Base-by-base conservation (phyloP, 2,888 invertebrate genomes). In the Drosophila suboccidentalis region DNA sequence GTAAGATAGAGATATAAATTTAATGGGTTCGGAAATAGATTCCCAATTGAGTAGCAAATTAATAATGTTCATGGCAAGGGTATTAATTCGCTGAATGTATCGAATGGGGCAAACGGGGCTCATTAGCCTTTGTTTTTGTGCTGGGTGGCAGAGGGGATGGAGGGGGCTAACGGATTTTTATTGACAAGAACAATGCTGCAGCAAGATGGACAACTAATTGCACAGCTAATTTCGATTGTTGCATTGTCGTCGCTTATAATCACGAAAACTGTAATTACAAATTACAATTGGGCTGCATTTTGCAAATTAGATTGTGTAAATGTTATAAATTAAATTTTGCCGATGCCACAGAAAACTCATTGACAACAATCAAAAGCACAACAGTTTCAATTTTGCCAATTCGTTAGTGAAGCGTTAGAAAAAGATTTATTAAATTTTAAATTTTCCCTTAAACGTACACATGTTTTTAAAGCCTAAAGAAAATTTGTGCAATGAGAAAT, bases 221-320 rank as follows among this genome's bases (percentile, higher is more conserved):
- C 86, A 68, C 71, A 73, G 82, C 88, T 86, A 86, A 86, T 86
- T 86, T 86, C 86, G 83, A 86, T 86, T 86, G 88, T 87, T 79
- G 69, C 75, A 75, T 82, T 76, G 75, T 75, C 73, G 72, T 70
- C 82, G 74, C 47, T 69, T 74, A 77, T 75, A 84, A 87, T 87
- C 80, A 84, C 65, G 81, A 80, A 85, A 82, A 80, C 88, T 88
- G 75, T 83, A 86, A 88, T 88, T 86, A 86, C 83, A 88, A 86
- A 86, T 87, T 88, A 83, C 80, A 83, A 79, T 81, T 71, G 79
- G 61, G 64, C 38, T 47, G 41, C 44, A 46, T 71, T 54, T 29
- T 38, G 67, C 65, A 76, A 88, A 83, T 88, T 86, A 73, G 84
- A 86, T 82, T 86, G 82, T 70, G 73, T 80, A 78, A 86, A 85